Base-by-base conservation (phyloP, 2,797 vertebrate species). In the Micrastur ruficollis region DNA sequence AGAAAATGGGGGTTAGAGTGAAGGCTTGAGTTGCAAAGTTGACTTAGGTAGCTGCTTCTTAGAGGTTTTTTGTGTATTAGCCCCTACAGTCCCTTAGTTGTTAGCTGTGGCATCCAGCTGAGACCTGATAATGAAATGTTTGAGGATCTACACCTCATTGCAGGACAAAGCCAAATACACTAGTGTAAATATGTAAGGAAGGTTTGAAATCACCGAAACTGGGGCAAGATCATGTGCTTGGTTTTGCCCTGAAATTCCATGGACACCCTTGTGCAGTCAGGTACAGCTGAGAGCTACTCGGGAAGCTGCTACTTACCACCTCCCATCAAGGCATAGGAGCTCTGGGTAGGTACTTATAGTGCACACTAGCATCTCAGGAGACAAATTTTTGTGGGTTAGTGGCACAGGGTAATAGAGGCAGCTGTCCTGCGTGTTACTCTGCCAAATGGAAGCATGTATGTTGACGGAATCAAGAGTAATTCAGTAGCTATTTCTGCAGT, bases 261-360 rank as follows among this genome's bases (percentile, higher is more conserved):
- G 5, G 52, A 68, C 2, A 12, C 5, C 3, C 1, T 27, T 9
- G 47, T 2, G 4, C 42, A 47, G 50, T 3, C 0, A 0, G n/a
- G 31, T 27, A 71, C 18, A 62, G 34, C 0, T 71, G 52, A 74
- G 49, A 74, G 21, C 18, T 71, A 23, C 62, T 52, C 0, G 0
- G 32, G 42, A 76, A 85, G 32, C n/a, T 65, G 58, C 12, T 49
- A 20, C 50, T 55, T 22, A 11, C 27, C 46, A 10, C 9, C 6
- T 58, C 53, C 46, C n/a, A 52, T 16, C 23, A 32, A 61, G 46
- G 36, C 56, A 58, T 4, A 73, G 38, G 31, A 83, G 23, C 15
- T 65, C 52, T 38, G 14, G 8, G 12, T 14, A 63, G 49, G 29
- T 81, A 47, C 38, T 66, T 44, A 29, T 80, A 34, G 25, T 31